Evolutionary conservation across 2,113 vertebrate species (phyloP).

Genomic region (Scomber colias): DNA sequence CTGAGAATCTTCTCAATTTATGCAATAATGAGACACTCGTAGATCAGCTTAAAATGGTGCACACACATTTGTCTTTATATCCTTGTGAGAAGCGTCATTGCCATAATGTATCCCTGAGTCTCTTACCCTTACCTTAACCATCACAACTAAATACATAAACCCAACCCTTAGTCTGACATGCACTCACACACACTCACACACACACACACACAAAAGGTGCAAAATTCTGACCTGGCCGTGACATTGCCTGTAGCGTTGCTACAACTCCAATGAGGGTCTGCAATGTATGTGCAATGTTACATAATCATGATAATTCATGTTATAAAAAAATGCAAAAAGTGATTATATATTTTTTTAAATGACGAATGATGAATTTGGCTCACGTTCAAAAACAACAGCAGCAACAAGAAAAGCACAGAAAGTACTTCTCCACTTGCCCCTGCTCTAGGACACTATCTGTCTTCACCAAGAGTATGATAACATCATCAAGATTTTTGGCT

Average conservation of each 20-base stretch:
- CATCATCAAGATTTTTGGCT: slow-evolving; percentile 21
- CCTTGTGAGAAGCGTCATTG: no score
- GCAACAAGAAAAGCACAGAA: not conserved
- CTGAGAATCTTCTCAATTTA: slow-evolving; percentile 1
- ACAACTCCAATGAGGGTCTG: no score
- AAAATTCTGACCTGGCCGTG: no score
- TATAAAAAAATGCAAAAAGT: not conserved
- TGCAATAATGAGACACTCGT: slow-evolving; percentile 21
- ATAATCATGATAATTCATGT: slow-evolving; percentile 21
- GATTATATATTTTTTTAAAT: not conserved
- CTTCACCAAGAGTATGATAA: slow-evolving; percentile 17
- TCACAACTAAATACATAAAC: no score
- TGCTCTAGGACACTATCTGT: slow-evolving; percentile 18
- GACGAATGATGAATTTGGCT: not conserved
- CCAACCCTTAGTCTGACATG: no score
- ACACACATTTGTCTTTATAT: not conserved
- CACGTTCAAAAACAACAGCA: slow-evolving; percentile 7
- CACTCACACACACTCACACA: not conserved
- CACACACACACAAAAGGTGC: no score
- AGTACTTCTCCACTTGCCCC: slow-evolving; percentile 3
- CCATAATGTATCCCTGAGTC: no score
- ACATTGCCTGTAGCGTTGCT: no score
- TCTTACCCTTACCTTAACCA: no score
- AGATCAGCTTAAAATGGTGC: slow-evolving; percentile 3
- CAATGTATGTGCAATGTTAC: not conserved